A percentile compares a stretch with the other conserved stretches of the same genome.
Conservation (phyloP, 2,888 invertebrate species). For the Parelbella ahira region DNA sequence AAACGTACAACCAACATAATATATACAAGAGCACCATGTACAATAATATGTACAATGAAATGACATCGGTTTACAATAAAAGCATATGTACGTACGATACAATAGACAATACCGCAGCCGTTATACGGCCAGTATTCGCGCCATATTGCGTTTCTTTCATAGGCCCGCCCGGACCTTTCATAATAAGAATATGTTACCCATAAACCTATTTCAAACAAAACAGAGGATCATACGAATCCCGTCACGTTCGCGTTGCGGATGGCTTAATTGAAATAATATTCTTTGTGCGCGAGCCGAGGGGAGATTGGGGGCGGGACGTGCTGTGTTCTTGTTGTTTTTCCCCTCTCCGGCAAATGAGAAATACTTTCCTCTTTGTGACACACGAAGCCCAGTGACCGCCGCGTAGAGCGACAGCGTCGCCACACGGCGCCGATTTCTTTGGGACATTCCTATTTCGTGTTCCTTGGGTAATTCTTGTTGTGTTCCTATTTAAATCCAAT, state of each 20-base stretch:
- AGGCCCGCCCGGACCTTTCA: slow-evolving; percentile 1
- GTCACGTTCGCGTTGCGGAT: slow-evolving; percentile 30
- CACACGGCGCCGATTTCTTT: no score
- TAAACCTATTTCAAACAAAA: slow-evolving; percentile 24
- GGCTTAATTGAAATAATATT: slow-evolving; percentile 71
- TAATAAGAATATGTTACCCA: slow-evolving; percentile 17
- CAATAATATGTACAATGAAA: no score
- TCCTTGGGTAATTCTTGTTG: no score
- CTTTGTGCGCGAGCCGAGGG: slow-evolving; percentile 59
- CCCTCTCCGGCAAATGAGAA: slow-evolving; percentile 60
- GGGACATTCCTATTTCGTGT: no score
- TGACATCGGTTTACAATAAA: no score
- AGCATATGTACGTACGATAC: no score
- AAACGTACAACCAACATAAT: no score
- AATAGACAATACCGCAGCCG: no score
- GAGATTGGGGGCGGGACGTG: slow-evolving; percentile 62
- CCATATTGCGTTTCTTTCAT: slow-evolving; percentile 14
- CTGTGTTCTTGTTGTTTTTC: slow-evolving; percentile 43
- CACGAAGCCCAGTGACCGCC: slow-evolving; percentile 53
- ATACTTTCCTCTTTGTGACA: slow-evolving; percentile 71
- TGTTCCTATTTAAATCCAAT: no score
- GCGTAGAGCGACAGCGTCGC: slow-evolving; percentile 35
- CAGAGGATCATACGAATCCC: slow-evolving; percentile 24
- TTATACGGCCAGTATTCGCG: neutral
- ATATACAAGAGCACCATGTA: no score